Evolutionary conservation across 2,888 invertebrate species (phyloP).

Genomic region (Eupithecia pulchellata): DNA sequence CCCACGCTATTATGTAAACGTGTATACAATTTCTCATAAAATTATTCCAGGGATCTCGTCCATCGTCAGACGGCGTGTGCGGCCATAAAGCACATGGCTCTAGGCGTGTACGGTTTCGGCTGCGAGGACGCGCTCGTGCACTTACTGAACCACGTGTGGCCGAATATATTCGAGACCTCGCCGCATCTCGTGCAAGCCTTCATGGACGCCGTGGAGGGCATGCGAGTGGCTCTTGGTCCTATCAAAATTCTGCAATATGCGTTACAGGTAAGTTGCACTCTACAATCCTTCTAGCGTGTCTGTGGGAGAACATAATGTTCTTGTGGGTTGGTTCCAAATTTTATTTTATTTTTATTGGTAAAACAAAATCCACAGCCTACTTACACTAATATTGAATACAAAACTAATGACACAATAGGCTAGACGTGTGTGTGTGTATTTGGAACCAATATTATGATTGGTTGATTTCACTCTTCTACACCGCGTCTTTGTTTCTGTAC

Average conservation of each 20-base stretch:
- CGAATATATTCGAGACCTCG: constrained; percentile 99
- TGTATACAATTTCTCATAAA: too few relatives aligned
- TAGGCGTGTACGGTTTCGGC: constrained; percentile 99
- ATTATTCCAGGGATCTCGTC: constrained; percentile 95
- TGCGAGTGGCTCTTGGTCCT: constrained; percentile 98
- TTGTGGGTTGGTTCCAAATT: too few relatives aligned
- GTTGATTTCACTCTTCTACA: not conserved
- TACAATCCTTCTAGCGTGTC: not conserved
- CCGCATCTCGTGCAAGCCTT: constrained; percentile 99
- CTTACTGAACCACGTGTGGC: constrained; percentile 99
- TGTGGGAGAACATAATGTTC: too few relatives aligned
- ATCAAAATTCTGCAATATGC: constrained; percentile 98
- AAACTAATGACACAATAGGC: too few relatives aligned
- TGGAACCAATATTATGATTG: not conserved
- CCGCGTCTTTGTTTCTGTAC: not conserved
- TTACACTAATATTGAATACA: too few relatives aligned
- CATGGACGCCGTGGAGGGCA: constrained; percentile 99
- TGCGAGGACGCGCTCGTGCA: constrained; percentile 99
- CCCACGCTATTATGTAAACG: too few relatives aligned
- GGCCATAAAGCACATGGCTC: constrained; percentile 99
- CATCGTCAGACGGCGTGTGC: constrained; percentile 99
- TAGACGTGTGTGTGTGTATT: not conserved
- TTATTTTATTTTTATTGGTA: too few relatives aligned
- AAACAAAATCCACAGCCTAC: too few relatives aligned
- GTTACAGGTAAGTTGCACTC: constrained; percentile 89